Conservation (phyloP, 1,140 invertebrate genomes). For the Goniozus legneri region DNA sequence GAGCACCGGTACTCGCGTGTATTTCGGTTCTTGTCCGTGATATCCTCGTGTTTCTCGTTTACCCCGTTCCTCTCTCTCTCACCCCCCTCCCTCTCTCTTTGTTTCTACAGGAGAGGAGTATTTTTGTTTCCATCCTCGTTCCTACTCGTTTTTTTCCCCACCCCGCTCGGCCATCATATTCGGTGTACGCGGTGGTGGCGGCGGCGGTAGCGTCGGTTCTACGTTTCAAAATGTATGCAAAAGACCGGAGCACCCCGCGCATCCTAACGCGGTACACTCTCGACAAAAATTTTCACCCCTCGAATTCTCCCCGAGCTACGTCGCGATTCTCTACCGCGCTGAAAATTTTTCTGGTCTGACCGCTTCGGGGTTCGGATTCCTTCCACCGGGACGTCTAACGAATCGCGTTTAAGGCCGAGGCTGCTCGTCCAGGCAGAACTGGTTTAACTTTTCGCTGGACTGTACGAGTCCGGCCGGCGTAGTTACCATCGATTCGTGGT, state of each 20-base stretch:
- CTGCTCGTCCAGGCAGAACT: too few relatives aligned
- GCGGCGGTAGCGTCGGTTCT: too few relatives aligned
- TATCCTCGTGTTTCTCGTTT: too few relatives aligned
- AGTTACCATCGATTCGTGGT: conserved; percentile 55
- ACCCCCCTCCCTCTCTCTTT: conserved; percentile 2
- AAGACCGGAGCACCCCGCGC: conserved; percentile 46
- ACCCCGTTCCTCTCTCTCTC: neutral
- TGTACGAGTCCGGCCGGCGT: conserved; percentile 49
- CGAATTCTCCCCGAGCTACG: too few relatives aligned
- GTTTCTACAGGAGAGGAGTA: conserved; percentile 16
- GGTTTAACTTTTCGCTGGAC: too few relatives aligned
- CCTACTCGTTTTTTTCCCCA: conserved; percentile 22
- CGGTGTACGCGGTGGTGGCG: conserved; percentile 29
- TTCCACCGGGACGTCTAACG: too few relatives aligned
- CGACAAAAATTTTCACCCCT: neutral
- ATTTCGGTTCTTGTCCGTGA: too few relatives aligned
- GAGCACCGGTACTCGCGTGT: neutral
- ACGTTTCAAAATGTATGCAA: conserved; percentile 53
- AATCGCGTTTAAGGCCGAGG: too few relatives aligned
- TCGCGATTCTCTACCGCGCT: too few relatives aligned
- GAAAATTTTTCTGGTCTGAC: too few relatives aligned
- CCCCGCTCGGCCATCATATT: conserved; percentile 37
- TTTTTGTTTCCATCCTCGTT: conserved; percentile 34
- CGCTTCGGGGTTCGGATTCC: too few relatives aligned
- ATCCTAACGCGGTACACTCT: conserved; percentile 48